Evolutionary conservation across 1,140 invertebrate species (phyloP).

Genomic region (Glossosoma conforme): DNA sequence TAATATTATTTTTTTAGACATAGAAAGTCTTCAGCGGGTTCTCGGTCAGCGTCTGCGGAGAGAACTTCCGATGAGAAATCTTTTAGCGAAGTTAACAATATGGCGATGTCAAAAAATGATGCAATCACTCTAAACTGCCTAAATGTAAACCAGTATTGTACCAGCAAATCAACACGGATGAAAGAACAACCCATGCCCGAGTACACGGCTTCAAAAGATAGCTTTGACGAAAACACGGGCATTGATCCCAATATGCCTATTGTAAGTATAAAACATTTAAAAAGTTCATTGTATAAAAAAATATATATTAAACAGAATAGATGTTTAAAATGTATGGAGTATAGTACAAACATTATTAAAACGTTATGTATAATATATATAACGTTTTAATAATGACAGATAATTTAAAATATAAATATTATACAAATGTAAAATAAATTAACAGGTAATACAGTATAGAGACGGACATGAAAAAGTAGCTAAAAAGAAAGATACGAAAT

Average conservation of each 20-base stretch:
- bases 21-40: slow-evolving; percentile 67
- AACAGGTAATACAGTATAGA: no score
- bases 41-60: slow-evolving; percentile 55
- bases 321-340: no score
- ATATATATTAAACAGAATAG: no score
- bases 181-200: slow-evolving; percentile 14
- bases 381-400: no score
- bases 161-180: slow-evolving; percentile 6
- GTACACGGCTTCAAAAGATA: slow-evolving; percentile 18
- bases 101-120: slow-evolving; percentile 1
- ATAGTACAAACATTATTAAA: no score
- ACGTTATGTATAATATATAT: no score
- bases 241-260: slow-evolving; percentile 15
- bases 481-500: no score
- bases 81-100: slow-evolving; percentile 16
- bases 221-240: slow-evolving; percentile 21
- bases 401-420: no score
- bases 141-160: slow-evolving; percentile 14
- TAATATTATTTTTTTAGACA: slow-evolving; percentile 44
- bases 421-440: no score
- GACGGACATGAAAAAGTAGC: no score
- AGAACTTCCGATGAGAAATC: slow-evolving; percentile 35
- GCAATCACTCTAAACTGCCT: slow-evolving; percentile 39
- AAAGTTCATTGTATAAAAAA: no score
- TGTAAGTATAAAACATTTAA: no score